phyloP scores from a whole-genome alignment of 2,113 vertebrate species.

The Leptobrachium leishanense region DNA sequence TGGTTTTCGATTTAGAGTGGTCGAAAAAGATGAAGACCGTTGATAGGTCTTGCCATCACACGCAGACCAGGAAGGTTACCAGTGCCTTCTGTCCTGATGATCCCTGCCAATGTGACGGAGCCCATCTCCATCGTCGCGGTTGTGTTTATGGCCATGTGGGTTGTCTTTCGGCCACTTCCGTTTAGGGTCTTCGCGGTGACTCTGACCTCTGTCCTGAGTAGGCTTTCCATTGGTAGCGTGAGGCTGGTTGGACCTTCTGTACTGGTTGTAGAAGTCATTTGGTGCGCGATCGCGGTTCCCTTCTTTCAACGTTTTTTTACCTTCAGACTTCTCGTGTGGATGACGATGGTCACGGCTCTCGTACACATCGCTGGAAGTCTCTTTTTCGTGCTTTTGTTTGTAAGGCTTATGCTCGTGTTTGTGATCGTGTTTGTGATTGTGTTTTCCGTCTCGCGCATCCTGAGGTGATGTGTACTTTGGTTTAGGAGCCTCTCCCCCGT shows the following conservation, averaged over 20 bases:
- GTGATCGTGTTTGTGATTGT: background rate
- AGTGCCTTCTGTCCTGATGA: background rate
- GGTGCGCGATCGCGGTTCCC: background rate
- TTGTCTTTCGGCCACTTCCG: background rate
- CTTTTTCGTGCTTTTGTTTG: background rate
- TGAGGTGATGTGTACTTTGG: background rate
- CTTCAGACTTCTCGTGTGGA: background rate
- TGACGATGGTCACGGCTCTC: background rate
- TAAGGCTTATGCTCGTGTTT: no score
- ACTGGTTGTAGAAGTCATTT: background rate
- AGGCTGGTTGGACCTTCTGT: background rate
- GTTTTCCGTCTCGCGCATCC: background rate
- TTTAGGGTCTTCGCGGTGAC: background rate
- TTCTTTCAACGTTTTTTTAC: background rate
- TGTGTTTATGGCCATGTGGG: background rate
- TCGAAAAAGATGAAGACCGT: no score
- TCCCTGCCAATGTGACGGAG: no score
- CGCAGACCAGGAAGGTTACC: background rate
- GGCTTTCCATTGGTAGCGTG: background rate
- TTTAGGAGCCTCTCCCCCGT: background rate
- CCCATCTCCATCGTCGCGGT: background rate
- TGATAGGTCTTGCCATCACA: no score
- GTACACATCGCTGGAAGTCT: background rate
- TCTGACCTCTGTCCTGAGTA: background rate
- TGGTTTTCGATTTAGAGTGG: no score